A percentile compares a stretch with the other conserved stretches of the same genome.
phyloP scores from a whole-genome alignment of 2,888 invertebrate genomes.

The Diaperis boleti region DNA sequence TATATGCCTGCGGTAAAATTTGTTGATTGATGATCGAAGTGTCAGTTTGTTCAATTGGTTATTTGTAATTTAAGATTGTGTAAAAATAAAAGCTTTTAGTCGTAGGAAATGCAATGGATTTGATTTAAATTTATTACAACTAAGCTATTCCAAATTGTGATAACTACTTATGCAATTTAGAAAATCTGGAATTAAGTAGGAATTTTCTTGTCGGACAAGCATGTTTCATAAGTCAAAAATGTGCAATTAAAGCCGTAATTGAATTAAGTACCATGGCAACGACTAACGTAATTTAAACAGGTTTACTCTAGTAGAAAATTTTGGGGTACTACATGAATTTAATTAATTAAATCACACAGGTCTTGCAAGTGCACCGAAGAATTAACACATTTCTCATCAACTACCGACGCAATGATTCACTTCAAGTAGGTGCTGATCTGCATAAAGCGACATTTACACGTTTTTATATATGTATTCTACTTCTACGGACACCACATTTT shows the following conservation, averaged over 20 bases:
- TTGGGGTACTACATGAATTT: no score
- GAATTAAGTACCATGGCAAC: background rate
- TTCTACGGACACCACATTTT: no score
- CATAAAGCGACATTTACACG: conserved; percentile 25
- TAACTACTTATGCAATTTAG: conserved; percentile 9
- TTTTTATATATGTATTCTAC: no score
- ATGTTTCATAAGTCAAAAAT: conserved; percentile 4
- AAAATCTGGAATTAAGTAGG: conserved; percentile 11
- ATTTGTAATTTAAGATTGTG: background rate
- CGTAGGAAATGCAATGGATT: conserved; percentile 1
- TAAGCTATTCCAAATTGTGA: conserved; percentile 8
- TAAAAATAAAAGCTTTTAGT: background rate
- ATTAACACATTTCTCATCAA: conserved; percentile 8
- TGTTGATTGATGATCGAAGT: background rate
- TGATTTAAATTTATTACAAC: conserved; percentile 2
- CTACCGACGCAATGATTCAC: conserved; percentile 11
- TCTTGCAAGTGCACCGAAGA: background rate
- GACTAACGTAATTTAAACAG: background rate
- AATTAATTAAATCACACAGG: background rate
- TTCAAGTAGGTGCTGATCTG: conserved; percentile 20
- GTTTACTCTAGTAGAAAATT: background rate
- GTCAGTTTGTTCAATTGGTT: no score
- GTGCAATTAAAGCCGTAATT: background rate
- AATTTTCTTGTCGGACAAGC: conserved; percentile 20
- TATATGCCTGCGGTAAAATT: background rate